A percentile compares a stretch with the other conserved stretches of the same genome.
Evolutionary conservation across 2,888 invertebrate species (phyloP).

Genomic region (Andrena haemorrhoa): DNA sequence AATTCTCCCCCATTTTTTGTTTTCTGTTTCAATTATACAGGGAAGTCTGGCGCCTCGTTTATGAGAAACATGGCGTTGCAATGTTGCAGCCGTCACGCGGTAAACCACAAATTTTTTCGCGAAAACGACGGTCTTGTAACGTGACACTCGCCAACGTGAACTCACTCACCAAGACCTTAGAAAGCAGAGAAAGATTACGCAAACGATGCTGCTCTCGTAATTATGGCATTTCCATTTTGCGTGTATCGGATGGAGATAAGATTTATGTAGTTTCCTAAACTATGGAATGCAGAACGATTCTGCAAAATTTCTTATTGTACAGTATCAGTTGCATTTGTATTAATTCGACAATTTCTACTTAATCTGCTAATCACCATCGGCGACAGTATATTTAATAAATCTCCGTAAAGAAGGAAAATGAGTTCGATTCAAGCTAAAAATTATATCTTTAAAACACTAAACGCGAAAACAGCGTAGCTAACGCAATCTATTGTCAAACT

Average conservation of each 20-base stretch:
- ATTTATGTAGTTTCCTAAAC: not conserved
- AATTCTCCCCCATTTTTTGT: not conserved
- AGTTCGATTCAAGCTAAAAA: not conserved
- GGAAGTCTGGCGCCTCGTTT: conserved; percentile 37
- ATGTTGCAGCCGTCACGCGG: conserved; percentile 57
- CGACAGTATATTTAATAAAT: not conserved
- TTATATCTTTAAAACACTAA: not conserved
- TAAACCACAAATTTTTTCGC: conserved; percentile 54
- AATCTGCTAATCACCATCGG: not conserved
- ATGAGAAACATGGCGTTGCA: conserved; percentile 52
- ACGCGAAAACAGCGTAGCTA: conserved; percentile 7
- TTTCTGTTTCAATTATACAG: not conserved
- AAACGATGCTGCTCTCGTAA: conserved; percentile 21
- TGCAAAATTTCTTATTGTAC: not conserved
- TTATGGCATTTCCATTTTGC: conserved; percentile 3
- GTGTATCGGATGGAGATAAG: not conserved
- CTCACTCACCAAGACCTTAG: conserved; percentile 37
- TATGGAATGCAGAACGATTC: conserved; percentile 1
- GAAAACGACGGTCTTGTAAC: conserved; percentile 46
- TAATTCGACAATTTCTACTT: not conserved
- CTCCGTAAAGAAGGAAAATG: too few species aligned
- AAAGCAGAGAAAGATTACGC: conserved; percentile 39
- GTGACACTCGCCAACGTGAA: conserved; percentile 36
- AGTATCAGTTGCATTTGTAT: not conserved
- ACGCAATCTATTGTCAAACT: conserved; percentile 52